Conservation (phyloP, 2,888 invertebrate genomes). For the Danaus chrysippus region DNA sequence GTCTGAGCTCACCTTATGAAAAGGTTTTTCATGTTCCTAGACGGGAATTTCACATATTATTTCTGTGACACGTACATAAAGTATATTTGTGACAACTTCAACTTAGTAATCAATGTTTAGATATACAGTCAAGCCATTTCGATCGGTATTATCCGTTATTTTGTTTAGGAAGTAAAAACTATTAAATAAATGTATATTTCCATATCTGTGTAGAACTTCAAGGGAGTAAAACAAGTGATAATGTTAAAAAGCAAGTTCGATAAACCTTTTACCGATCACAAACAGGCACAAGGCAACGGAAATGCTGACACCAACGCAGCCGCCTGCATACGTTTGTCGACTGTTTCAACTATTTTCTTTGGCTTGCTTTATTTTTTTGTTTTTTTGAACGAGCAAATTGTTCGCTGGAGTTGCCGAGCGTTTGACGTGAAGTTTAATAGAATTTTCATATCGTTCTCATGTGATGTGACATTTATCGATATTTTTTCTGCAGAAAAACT, state of each 20-base stretch:
- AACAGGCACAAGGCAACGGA: constrained; percentile 36
- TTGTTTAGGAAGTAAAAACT: no score
- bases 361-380: constrained; percentile 1
- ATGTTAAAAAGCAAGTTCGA: constrained; percentile 19
- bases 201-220: no score
- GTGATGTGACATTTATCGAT: no score
- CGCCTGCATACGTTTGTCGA: constrained; percentile 32
- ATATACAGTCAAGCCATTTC: no score
- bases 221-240: not conserved
- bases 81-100: not conserved
- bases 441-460: not conserved
- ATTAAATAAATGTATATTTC: no score
- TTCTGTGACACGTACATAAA: not conserved
- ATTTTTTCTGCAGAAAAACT: no score
- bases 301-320: constrained; percentile 41
- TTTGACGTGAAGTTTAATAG: not conserved
- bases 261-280: constrained; percentile 24
- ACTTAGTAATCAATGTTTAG: no score
- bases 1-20: constrained; percentile 2
- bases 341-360: constrained; percentile 13
- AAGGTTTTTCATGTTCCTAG: constrained; percentile 1
- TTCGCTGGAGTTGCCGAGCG: not conserved
- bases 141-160: no score
- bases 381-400: constrained; percentile 6
- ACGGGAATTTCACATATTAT: not conserved